phyloP scores from a whole-genome alignment of 2,113 vertebrate genomes.

The Caranx ignobilis region DNA sequence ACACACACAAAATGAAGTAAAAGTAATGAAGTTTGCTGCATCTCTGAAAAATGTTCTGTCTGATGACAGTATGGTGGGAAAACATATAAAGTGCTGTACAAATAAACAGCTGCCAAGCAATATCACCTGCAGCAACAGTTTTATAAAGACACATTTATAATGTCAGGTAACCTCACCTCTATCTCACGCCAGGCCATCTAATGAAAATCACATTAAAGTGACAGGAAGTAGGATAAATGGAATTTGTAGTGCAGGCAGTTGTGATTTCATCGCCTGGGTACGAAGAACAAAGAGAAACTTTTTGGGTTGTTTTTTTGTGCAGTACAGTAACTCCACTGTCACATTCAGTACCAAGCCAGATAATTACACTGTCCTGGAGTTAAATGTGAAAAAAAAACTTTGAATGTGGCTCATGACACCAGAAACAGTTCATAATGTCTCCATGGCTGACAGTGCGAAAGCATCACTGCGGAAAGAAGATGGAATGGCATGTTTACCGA shows the following conservation, averaged over 20 bases:
- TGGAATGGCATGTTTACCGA: conserved; percentile 66
- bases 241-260: conserved; percentile 50
- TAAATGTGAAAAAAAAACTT: conserved; percentile 40
- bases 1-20: neutral
- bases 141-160: conserved; percentile 69
- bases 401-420: conserved; percentile 33
- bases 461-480: conserved; percentile 57
- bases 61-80: conserved; percentile 39
- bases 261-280: conserved; percentile 52
- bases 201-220: conserved; percentile 71
- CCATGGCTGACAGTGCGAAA: conserved; percentile 50
- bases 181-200: conserved; percentile 57
- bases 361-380: conserved; percentile 38
- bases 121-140: conserved; percentile 60
- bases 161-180: conserved; percentile 55
- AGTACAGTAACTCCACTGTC: conserved; percentile 17
- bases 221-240: conserved; percentile 62
- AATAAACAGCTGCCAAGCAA: conserved; percentile 59
- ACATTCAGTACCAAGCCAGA: neutral
- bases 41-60: conserved; percentile 50
- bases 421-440: conserved; percentile 42
- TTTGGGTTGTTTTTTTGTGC: conserved; percentile 24
- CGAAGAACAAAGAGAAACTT: conserved; percentile 47
- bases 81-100: conserved; percentile 47
- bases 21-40: conserved; percentile 44